phyloP scores from a whole-genome alignment of 30 jellyfish, hydroid and myxozoan genomes.

The Catostylus mosaicus region DNA sequence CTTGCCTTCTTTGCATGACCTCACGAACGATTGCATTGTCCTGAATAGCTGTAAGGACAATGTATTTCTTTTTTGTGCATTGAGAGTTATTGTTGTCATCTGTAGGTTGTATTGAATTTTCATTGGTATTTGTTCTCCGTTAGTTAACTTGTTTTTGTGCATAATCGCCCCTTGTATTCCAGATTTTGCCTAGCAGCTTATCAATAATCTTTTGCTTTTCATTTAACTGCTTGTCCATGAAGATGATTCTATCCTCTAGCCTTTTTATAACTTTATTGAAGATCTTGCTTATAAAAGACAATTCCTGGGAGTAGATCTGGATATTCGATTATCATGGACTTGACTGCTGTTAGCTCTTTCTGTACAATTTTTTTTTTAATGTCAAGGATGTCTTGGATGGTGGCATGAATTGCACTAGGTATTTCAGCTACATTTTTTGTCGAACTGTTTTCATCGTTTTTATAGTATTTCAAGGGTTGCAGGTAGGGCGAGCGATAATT shows the following conservation, averaged over 20 bases:
- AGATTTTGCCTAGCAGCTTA: background rate
- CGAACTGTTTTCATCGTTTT: background rate
- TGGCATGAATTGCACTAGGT: background rate
- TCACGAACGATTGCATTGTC: background rate
- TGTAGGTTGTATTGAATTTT: background rate
- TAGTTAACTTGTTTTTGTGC: conserved; percentile 1
- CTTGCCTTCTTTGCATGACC: conserved; percentile 10
- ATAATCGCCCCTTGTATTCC: background rate
- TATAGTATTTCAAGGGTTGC: background rate
- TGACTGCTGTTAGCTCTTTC: background rate
- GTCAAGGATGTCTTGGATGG: conserved; percentile 1
- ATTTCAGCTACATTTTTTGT: background rate
- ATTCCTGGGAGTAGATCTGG: conserved; percentile 3
- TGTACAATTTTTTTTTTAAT: background rate
- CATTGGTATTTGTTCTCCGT: background rate
- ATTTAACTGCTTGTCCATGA: background rate
- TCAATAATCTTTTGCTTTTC: conserved; percentile 11
- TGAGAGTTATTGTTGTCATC: conserved; percentile 1
- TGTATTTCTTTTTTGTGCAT: background rate
- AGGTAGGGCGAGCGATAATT: background rate
- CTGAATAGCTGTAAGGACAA: background rate
- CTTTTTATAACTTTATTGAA: conserved; percentile 16
- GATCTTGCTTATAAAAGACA: conserved; percentile 6
- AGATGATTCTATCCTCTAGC: background rate
- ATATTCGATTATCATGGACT: background rate